Base-by-base conservation (phyloP, 1,140 invertebrate species). In the Potamilus streckersoni region DNA sequence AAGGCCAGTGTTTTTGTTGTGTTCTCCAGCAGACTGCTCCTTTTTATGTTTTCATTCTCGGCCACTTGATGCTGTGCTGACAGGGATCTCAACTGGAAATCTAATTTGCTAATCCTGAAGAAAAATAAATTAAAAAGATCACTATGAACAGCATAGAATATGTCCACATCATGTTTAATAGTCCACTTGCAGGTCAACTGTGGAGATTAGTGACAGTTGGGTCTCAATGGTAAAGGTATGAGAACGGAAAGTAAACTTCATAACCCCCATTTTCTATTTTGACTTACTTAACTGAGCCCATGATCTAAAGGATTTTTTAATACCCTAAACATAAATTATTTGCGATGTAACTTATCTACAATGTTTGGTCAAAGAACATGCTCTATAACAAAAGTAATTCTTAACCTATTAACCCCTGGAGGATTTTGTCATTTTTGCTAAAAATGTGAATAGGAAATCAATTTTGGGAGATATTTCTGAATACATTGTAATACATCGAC, bases 61-160 rank as follows among this genome's bases (percentile, higher is more conserved):
- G 80, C 73, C 8, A 80, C 80, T 68, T 82, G 79, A 74, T 88
- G 85, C 65, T 87, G 84, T n/a, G 76, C 82, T 80, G 86, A 83
- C 27, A 88, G 72, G 14, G 82, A 79, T 38, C 84, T 80, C 70
- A 88, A 67, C 55, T 84, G 81, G 68, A 74, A 83, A 69, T 87
- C 85, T 61, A 88, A 74, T 27, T 79, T 79, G 62, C 83, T 83
- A 66, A 88, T 84, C 77, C 86, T 88, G 70, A 17, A 76, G 68
- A 71, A 67, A 20, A 60, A 61, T 59, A 64, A 61, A 66, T n/a
- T n/a, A 17, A 56, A 19, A 17, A 5, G 0, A 27, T 17, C 17
- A 64, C 19, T 62, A 2, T 27, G 27, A 63, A 16, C n/a, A 38
- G 8, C 16, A 15, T 19, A 27, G 23, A 1, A 63, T 13, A 17